Base-by-base conservation (phyloP, 2,113 vertebrate genomes). In the Cyphomyrus plagiostoma region DNA sequence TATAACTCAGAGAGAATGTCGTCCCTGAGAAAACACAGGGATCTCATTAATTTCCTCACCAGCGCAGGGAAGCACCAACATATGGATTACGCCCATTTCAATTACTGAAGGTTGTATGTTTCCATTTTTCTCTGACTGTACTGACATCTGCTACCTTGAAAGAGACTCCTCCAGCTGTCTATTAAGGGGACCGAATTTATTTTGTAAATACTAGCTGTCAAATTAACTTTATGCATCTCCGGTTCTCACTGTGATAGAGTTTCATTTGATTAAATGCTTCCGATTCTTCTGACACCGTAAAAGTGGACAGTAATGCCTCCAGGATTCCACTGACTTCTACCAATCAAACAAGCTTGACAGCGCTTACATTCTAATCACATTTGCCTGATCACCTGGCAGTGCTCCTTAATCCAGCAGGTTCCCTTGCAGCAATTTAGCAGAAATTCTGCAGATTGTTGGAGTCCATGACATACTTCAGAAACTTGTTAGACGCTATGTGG, bases 11-110 rank as follows among this genome's bases (percentile, higher is more conserved):
- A 93, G 6, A 82, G 88, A 42, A 90, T 74, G 26, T 52, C 90
- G 45, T 94, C 93, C 89, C 96, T 96, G 62, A 45, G 53, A 10
- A 23, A 30, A 4, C 86, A 88, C 90, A 91, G n/a, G 84, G 58
- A 46, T 35, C 15, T 52, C 89, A 3, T 74, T 82, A 15, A 42
- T 19, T n/a, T 39, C 48, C 45, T 62, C 17, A 3, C 66, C 7
- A 46, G 53, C 26, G 2, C 56, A n/a, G 4, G 42, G 52, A 21
- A 46, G 35, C 45, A 50, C 48, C 13, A 39, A 39, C 19, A 58
- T 17, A 4, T 45, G 21, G n/a, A 66, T 66, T 30, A 26, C 1
- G 3, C 62, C n/a, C 62, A n/a, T 62, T 62, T n/a, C 8, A 15
- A 70, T 30, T 15, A 35, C n/a, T 74, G 66, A 13, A 35, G 17